Base-by-base conservation (phyloP, 2,113 vertebrate genomes). In the Malurus melanocephalus region DNA sequence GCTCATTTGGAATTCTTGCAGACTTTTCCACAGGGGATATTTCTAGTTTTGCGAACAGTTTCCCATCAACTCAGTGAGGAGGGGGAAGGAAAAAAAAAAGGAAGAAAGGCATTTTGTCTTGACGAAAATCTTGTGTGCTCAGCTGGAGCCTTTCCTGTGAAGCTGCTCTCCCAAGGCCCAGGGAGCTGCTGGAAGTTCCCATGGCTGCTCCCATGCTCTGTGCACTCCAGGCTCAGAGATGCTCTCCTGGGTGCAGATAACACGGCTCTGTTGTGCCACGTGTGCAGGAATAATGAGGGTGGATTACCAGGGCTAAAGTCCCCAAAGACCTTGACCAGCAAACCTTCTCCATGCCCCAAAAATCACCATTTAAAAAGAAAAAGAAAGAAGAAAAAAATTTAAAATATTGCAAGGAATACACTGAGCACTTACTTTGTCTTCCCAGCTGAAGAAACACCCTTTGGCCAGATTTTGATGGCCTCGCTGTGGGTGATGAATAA, bases 1-100 rank as follows among this genome's bases (percentile, higher is more conserved):
- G 17, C 73, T 89, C 19, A 53, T 53, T 92, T 65, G 56, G 11
- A 62, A 75, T 87, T 79, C 85, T 82, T 84, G 77, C 81, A 80
- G 87, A 40, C 80, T 93, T 92, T 94, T 95, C 88, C 93, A 57
- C 30, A 67, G 93, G 74, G 94, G 61, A 78, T 93, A 83, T 83
- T 90, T 89, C 85, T 66, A 65, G 51, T 61, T 94, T 78, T 79
- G 87, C 74, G 76, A 85, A 66, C 35, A 84, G 43, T 89, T 94
- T 94, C 89, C 75, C 85, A 82, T 92, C 81, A 86, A 17, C 33
- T 62, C 35, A 48, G 46, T 3, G 5, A 55, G 38, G 7, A 18
- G 38, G 7, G 30, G 24, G 2, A 0, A 4, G 40, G 35, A 40
- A 22, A 32, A 46, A 35, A 40, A 16, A 51, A 46, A 23, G 3